These are phyloP conservation scores for Varroa destructor DNA, from an alignment of 1,140 invertebrate species.

Conservation along the genomic window DNA sequence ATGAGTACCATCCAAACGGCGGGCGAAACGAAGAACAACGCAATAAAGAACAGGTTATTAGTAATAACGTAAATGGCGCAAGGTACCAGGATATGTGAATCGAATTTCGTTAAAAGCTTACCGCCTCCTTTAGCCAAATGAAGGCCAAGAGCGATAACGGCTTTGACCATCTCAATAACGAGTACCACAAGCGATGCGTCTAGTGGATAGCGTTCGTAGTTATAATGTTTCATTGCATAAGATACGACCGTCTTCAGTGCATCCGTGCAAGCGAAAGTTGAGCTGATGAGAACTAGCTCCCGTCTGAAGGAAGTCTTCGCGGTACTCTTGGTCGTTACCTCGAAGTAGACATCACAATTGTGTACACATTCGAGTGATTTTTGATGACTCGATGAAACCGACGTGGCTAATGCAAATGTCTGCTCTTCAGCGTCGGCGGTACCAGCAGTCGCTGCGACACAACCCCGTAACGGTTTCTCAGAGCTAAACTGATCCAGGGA, in stretches of 20 bases:
- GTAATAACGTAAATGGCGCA: neutral
- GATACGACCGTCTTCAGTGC: neutral
- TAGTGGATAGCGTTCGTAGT: neutral
- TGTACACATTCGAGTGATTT: too few species aligned
- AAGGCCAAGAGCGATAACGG: neutral
- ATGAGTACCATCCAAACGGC: slow-evolving; percentile 4
- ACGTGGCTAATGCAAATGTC: too few species aligned
- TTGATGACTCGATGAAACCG: too few species aligned
- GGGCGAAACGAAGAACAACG: neutral
- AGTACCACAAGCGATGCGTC: neutral
- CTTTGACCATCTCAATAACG: neutral
- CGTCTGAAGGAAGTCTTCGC: neutral
- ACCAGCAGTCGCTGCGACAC: too few species aligned
- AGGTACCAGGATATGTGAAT: neutral
- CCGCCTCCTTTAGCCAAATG: neutral
- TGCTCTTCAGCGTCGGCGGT: too few species aligned
- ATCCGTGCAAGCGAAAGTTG: neutral
- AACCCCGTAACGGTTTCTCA: too few species aligned
- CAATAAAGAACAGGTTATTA: slow-evolving; percentile 8
- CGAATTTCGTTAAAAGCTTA: neutral
- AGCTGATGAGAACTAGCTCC: neutral
- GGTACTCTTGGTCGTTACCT: neutral
- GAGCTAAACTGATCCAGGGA: too few species aligned
- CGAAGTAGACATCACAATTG: too few species aligned
- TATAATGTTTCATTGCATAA: slow-evolving; percentile 8